Conservation (phyloP, 2,113 vertebrate species). For the Paedocypris sp. region DNA sequence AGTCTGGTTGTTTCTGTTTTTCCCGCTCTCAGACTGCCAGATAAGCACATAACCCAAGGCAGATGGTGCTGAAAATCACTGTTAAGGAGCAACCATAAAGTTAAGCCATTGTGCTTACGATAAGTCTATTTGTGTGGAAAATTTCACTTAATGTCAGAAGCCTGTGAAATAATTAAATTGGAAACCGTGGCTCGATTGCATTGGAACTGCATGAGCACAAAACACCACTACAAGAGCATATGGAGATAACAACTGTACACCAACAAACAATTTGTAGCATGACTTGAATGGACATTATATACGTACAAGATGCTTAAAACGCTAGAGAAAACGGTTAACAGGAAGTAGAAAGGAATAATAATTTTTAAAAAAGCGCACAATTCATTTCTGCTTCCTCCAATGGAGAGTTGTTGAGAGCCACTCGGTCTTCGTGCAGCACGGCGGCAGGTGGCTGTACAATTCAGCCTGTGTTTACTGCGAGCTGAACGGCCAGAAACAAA, state of each 20-base stretch:
- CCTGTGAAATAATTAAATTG: neutral
- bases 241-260: neutral
- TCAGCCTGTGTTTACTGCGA: conserved; percentile 33
- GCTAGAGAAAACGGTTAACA: too few species aligned
- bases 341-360: too few species aligned
- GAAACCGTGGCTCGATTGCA: neutral
- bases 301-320: too few species aligned
- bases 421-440: conserved; percentile 36
- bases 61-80: conserved; percentile 1
- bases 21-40: neutral
- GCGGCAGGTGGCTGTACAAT: conserved; percentile 40
- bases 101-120: conserved; percentile 2
- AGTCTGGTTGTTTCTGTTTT: neutral
- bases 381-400: conserved; percentile 22
- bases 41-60: conserved; percentile 6
- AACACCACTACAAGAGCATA: neutral
- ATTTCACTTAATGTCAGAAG: neutral
- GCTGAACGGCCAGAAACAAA: conserved; percentile 33
- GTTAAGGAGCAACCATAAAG: neutral
- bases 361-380: too few species aligned
- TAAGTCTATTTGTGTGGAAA: neutral
- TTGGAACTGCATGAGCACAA: neutral
- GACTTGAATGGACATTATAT: too few species aligned
- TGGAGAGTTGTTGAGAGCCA: conserved; percentile 30
- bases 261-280: too few species aligned